Evolutionary conservation across 1,140 invertebrate species (phyloP), one percentile per base, ranked within the genome.

Genomic region (Drosophila micromelanica): DNA sequence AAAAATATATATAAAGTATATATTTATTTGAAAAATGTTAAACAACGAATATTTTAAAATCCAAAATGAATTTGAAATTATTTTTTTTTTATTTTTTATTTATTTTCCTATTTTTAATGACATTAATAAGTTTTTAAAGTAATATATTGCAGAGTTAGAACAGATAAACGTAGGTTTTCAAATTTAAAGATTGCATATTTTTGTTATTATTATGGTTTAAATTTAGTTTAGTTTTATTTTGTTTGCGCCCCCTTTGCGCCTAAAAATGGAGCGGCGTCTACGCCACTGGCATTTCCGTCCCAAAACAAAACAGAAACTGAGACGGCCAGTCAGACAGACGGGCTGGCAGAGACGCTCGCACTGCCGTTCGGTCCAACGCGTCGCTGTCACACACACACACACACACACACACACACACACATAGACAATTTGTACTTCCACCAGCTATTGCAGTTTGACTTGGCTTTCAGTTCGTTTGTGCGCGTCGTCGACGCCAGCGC

Each of bases 221-320:
- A 2, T 20, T 20, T 20, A 20, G 20, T 20, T 20, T 20, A 20
- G 1, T 1, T n/a, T 12, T 4, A 12, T 15, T 51, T 35, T 5
- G n/a, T n/a, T n/a, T n/a, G n/a, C n/a, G 15, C 23, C 8, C 35
- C 46, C 35, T 9, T 15, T 32, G 20, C 3, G 42, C 15, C 12
- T 55, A 40, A 17, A 56, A 43, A 64, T 54, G 69, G 40, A 59
- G 63, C 62, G n/a, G 70, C 45, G 38, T 48, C 77, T 65, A 52
- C 71, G 69, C 48, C 84, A 42, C 76, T 86, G 82, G 42, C 78
- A 76, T 86, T 86, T 86, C 82, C 82, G 82, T 82, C 68, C 68
- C 75, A 80, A 87, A 86, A 87, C 81, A 81, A 86, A 86, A 80
- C 81, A 78, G 76, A 79, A 68, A 82, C 79, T 70, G 71, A 69